A percentile compares a stretch with the other conserved stretches of the same genome.
Conservation (phyloP, 2,797 vertebrate genomes). For the Mallotus villosus region DNA sequence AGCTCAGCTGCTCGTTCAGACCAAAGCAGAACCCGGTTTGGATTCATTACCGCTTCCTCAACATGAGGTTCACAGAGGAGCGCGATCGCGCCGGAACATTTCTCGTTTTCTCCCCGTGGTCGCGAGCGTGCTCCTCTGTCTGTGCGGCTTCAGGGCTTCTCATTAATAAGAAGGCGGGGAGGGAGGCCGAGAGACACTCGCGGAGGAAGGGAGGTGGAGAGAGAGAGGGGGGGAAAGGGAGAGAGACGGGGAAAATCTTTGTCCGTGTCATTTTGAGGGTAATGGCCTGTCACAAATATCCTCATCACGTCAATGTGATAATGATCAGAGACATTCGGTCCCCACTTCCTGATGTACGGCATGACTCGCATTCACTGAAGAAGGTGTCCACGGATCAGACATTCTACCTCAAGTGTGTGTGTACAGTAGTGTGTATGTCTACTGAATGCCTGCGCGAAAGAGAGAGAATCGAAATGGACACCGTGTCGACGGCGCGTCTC, state of each 20-base stretch:
- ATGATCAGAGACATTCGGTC: slow-evolving; percentile 56
- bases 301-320: slow-evolving; percentile 62
- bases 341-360: slow-evolving; percentile 33
- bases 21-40: slow-evolving; percentile 54
- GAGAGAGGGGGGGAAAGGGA: slow-evolving; percentile 20
- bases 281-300: slow-evolving; percentile 68
- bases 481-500: no score
- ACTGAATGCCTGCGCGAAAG: no score
- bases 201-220: slow-evolving; percentile 31
- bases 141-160: slow-evolving; percentile 27
- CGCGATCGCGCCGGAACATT: slow-evolving; percentile 49
- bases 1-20: slow-evolving; percentile 56
- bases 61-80: slow-evolving; percentile 53
- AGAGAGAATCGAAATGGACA: no score
- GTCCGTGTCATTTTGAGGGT: slow-evolving; percentile 61
- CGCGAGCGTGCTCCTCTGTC: background rate
- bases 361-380: slow-evolving; percentile 43
- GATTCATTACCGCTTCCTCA: slow-evolving; percentile 66
- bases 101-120: slow-evolving; percentile 44
- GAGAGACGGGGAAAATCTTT: slow-evolving; percentile 21
- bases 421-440: background rate
- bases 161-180: slow-evolving; percentile 27
- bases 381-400: slow-evolving; percentile 8
- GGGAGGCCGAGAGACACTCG: slow-evolving; percentile 26
- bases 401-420: slow-evolving; percentile 12